Evolutionary conservation across 2,888 invertebrate genomes (phyloP).

Genomic region (Diarsia brunnea): DNA sequence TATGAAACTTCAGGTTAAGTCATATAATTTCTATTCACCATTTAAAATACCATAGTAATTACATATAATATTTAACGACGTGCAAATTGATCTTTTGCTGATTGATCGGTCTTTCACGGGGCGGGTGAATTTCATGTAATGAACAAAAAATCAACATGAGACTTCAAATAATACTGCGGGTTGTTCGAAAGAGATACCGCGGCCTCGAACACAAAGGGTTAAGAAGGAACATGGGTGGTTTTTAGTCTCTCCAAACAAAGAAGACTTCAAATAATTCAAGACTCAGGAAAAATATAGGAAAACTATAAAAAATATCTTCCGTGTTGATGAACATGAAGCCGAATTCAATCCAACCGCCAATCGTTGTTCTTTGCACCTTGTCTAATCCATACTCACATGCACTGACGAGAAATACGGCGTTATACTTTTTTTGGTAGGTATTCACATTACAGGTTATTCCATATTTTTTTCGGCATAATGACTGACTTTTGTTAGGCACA

Average conservation of each 20-base stretch:
- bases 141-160: neutral
- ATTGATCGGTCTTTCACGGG: neutral
- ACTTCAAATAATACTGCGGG: too few species aligned
- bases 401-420: neutral
- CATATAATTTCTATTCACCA: neutral
- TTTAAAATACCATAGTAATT: too few species aligned
- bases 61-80: too few species aligned
- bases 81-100: neutral
- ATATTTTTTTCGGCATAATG: neutral
- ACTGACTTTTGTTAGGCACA: neutral
- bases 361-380: neutral
- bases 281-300: too few species aligned
- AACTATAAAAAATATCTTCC: too few species aligned
- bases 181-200: too few species aligned
- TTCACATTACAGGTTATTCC: neutral
- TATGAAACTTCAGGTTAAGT: conserved; percentile 1
- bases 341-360: neutral
- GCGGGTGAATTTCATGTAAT: neutral
- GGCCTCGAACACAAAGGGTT: too few species aligned
- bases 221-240: too few species aligned
- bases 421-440: neutral
- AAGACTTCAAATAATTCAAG: neutral
- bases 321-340: neutral
- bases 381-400: neutral
- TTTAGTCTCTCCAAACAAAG: too few species aligned